Conservation (phyloP, 2,888 invertebrate genomes). For the Epinotia bilunana region DNA sequence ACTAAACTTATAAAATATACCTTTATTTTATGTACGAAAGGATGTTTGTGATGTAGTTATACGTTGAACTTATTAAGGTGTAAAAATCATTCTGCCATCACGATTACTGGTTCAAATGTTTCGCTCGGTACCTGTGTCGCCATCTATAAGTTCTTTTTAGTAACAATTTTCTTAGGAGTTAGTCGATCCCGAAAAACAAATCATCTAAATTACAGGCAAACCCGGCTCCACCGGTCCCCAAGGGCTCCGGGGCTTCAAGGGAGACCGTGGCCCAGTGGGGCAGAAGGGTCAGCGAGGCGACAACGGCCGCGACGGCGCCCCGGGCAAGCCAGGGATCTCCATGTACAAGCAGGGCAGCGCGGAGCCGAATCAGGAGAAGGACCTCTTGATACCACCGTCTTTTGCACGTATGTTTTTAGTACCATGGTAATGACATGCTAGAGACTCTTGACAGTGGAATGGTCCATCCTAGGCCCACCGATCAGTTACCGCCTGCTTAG, state of each 20-base stretch:
- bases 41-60: too few species aligned
- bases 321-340: slow-evolving; percentile 92
- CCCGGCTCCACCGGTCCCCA: slow-evolving; percentile 87
- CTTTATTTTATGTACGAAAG: too few species aligned
- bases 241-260: slow-evolving; percentile 90
- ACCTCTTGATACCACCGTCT: slow-evolving; percentile 93
- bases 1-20: too few species aligned
- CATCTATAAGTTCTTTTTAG: too few species aligned
- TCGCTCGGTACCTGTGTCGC: too few species aligned
- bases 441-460: neutral
- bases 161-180: neutral
- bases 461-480: too few species aligned
- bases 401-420: slow-evolving; percentile 83
- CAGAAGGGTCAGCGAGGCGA: slow-evolving; percentile 90
- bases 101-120: too few species aligned
- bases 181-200: neutral
- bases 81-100: too few species aligned
- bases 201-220: slow-evolving; percentile 77
- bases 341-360: slow-evolving; percentile 88
- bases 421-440: too few species aligned
- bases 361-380: slow-evolving; percentile 73
- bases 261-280: slow-evolving; percentile 87
- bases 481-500: neutral
- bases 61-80: too few species aligned
- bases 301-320: slow-evolving; percentile 88